phyloP scores from a whole-genome alignment of 2,888 invertebrate genomes.

The Coenonympha arcania region DNA sequence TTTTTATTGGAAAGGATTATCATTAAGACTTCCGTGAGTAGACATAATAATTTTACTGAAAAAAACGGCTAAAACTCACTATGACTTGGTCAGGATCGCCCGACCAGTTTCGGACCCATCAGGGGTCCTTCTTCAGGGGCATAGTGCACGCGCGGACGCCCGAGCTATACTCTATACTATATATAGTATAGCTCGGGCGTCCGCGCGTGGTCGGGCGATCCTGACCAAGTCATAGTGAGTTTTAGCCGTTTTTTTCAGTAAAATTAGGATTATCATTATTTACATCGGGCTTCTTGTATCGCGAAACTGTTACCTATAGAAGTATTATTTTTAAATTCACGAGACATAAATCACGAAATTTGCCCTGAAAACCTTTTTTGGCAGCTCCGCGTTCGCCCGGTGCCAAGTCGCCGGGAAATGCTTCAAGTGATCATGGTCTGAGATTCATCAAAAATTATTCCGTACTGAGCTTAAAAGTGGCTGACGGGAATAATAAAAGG shows the following conservation, averaged over 20 bases:
- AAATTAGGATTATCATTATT: not conserved
- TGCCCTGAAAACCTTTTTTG: constrained; percentile 31
- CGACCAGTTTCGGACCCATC: no score
- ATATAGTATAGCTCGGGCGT: no score
- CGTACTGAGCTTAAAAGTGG: constrained; percentile 8
- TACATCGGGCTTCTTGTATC: not conserved
- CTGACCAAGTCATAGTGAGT: no score
- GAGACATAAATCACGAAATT: constrained; percentile 26
- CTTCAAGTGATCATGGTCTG: constrained; percentile 36
- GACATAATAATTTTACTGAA: no score
- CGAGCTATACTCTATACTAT: no score
- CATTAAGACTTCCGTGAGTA: no score
- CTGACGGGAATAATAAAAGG: constrained; percentile 11
- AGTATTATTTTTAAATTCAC: constrained; percentile 28
- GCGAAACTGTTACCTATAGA: constrained; percentile 7
- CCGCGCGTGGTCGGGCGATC: no score
- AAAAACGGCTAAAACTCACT: no score
- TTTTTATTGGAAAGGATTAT: not conserved
- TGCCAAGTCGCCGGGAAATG: constrained; percentile 39
- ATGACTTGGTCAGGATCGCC: no score
- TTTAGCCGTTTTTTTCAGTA: no score
- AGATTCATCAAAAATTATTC: constrained; percentile 39
- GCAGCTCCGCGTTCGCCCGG: constrained; percentile 23
- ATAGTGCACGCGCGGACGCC: no score
- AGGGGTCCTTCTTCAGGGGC: no score